A percentile compares a stretch with the other conserved stretches of the same genome.
phyloP scores from a whole-genome alignment of 2,113 vertebrate species.

The Mungos mungo region DNA sequence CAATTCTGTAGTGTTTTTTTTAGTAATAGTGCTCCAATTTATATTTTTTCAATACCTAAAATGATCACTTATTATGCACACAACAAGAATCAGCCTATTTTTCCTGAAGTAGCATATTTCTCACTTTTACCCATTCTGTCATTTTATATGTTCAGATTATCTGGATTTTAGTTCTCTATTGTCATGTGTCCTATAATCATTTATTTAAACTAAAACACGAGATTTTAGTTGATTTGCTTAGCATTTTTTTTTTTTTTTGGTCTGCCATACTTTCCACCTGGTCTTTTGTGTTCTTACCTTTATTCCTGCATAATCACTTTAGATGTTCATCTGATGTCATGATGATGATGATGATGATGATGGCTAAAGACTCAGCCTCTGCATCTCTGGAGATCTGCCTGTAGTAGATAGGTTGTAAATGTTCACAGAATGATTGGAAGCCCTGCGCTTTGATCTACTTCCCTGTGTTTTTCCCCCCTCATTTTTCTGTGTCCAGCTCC shows the following conservation, averaged over 20 bases:
- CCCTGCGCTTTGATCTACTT: neutral
- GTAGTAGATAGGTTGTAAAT: neutral
- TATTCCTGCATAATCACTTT: neutral
- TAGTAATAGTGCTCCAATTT: neutral
- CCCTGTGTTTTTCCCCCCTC: neutral
- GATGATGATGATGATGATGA: neutral
- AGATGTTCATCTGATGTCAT: neutral
- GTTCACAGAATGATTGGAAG: neutral
- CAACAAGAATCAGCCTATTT: neutral
- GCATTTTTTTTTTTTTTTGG: neutral
- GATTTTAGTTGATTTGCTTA: slow-evolving; percentile 19
- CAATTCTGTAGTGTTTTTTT: neutral
- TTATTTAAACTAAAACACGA: neutral
- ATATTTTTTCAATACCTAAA: slow-evolving; percentile 1
- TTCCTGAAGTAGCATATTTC: neutral
- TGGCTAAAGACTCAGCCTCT: neutral
- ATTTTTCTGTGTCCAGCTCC: neutral
- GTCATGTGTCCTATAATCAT: neutral
- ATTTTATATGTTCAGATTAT: slow-evolving; percentile 2
- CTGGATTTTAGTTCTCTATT: slow-evolving; percentile 28
- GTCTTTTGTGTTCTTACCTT: neutral
- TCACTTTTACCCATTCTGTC: neutral
- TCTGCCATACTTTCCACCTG: neutral
- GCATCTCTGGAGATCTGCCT: neutral
- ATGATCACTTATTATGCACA: neutral